Base-by-base conservation (phyloP, 1,140 invertebrate genomes). In the Drosophila truncata region DNA sequence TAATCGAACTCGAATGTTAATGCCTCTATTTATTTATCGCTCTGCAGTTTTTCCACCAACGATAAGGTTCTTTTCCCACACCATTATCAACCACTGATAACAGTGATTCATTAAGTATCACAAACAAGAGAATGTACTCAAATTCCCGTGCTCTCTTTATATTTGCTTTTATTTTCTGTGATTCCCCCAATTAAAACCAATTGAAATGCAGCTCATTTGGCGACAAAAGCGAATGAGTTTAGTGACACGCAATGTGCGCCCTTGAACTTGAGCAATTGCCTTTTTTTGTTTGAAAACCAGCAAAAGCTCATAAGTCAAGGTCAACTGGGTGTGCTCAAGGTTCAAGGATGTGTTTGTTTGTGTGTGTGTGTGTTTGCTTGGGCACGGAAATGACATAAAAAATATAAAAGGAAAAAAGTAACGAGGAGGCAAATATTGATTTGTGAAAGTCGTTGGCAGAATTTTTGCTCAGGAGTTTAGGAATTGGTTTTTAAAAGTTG, bases 1-100 rank as follows among this genome's bases (percentile, higher is more conserved):
- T 65, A 79, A 87, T 82, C 79, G 39, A 86, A 52, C 46, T 16
- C 13, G 8, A 59, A 59, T 78, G 78, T 78, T 59, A 70, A 85
- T 37, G 58, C 33, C 33, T 39, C 29, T 39, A 13, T 39, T 66
- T 61, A 57, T 60, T 75, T 75, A 66, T 67, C 55, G 39, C 47
- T 54, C n/a, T 37, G 16, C 27, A 20, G 35, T 41, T 42, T 42
- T 50, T 8, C 27, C 25, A 25, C 13, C 18, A 27, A n/a, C n/a
- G 72, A 75, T 74, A 74, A 57, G 57, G 27, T 49, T 31, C 33
- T 4, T 20, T 20, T 54, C 63, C 49, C 49, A 37, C 49, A 37
- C 31, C 20, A 33, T 58, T 64, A 74, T 76, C 50, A 75, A n/a
- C 18, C 46, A 44, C 46, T 20, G 33, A 23, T 31, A 33, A 29